Conservation (phyloP, 2,797 vertebrate species). For the Chaetophractus vellerosus region DNA sequence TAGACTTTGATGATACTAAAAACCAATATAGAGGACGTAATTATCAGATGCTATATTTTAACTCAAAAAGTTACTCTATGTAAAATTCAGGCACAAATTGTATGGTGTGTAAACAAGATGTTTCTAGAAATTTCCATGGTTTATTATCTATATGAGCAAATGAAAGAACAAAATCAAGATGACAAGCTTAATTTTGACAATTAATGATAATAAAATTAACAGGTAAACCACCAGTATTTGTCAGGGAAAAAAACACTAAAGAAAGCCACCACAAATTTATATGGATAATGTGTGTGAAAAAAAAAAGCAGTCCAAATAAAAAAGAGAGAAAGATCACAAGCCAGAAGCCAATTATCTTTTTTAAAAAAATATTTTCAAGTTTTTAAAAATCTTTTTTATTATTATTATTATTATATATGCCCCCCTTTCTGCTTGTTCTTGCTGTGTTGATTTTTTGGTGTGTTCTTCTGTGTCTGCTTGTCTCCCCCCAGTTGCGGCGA, state of each 20-base stretch:
- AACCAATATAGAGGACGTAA: background rate
- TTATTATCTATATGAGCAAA: background rate
- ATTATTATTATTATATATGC: no score
- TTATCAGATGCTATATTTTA: background rate
- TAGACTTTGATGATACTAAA: background rate
- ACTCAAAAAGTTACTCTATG: background rate
- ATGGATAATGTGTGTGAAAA: background rate
- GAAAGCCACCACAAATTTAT: background rate
- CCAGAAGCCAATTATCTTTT: background rate
- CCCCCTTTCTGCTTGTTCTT: no score
- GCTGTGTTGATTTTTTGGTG: no score
- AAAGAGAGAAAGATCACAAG: background rate
- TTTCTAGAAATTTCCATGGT: slow-evolving; percentile 9
- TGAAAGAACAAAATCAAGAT: slow-evolving; percentile 25
- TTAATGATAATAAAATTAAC: slow-evolving; percentile 33
- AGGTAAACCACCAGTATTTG: slow-evolving; percentile 50
- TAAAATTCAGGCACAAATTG: background rate
- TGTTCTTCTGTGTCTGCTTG: no score
- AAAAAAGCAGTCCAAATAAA: slow-evolving; percentile 22
- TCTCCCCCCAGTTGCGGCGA: no score
- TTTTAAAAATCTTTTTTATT: no score
- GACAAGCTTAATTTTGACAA: slow-evolving; percentile 20
- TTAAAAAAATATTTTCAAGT: no score
- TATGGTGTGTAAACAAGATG: background rate
- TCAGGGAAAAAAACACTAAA: background rate